Conservation (phyloP, 2,113 vertebrate genomes). For the Lonchura striata region DNA sequence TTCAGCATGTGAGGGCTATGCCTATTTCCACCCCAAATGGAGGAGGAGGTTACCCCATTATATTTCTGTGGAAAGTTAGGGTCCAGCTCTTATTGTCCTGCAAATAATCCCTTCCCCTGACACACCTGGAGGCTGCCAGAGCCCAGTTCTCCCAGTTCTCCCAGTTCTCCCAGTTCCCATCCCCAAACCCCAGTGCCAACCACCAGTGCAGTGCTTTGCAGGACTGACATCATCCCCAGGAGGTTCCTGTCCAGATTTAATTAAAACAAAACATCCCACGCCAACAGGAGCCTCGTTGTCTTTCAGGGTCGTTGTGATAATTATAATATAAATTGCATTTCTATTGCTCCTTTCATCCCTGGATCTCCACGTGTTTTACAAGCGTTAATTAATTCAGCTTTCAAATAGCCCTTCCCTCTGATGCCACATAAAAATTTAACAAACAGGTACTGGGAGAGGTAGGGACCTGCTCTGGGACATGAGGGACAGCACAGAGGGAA, state of each 20-base stretch:
- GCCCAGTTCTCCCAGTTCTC: background rate
- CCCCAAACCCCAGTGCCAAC: background rate
- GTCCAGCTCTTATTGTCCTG: background rate
- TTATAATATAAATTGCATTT: slow-evolving; percentile 52
- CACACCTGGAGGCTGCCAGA: background rate
- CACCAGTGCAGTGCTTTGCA: accelerated
- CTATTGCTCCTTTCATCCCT: slow-evolving; percentile 39
- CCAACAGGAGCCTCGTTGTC: slow-evolving; percentile 12
- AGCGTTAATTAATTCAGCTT: slow-evolving; percentile 53
- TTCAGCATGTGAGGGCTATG: background rate
- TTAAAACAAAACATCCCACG: background rate
- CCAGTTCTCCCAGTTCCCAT: background rate
- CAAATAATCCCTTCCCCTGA: background rate
- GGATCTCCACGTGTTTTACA: slow-evolving; percentile 42
- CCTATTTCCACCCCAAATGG: background rate
- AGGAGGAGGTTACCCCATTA: accelerated
- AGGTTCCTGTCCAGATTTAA: background rate
- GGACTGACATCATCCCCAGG: background rate
- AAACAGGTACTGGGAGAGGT: background rate
- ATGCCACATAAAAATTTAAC: background rate
- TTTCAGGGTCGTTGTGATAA: slow-evolving; percentile 28
- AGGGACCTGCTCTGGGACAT: background rate
- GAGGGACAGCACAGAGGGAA: background rate
- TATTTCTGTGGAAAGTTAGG: background rate
- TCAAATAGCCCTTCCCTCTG: background rate